Conservation (phyloP, 2,113 vertebrate genomes). For the Tylochromis polylepis region DNA sequence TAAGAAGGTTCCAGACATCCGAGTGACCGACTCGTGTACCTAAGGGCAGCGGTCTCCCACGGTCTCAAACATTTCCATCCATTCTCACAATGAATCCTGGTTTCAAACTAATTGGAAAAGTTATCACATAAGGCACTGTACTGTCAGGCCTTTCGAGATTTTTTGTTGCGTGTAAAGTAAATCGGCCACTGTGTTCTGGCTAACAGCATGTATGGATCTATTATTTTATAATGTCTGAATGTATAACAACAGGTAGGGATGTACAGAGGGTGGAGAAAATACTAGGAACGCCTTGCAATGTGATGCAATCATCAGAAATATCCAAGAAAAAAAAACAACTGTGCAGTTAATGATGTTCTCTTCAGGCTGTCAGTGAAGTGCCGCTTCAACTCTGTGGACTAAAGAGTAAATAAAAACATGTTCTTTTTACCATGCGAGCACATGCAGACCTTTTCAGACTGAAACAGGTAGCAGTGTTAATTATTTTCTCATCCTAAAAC, state of each 20-base stretch:
- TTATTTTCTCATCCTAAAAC: neutral
- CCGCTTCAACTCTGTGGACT: neutral
- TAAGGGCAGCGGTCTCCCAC: neutral
- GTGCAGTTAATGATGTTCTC: neutral
- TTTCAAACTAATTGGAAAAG: neutral
- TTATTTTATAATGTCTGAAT: neutral
- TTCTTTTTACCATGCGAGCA: neutral
- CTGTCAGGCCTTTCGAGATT: neutral
- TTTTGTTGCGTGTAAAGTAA: neutral
- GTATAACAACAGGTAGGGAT: neutral
- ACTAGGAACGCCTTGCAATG: neutral
- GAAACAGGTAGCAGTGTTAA: neutral
- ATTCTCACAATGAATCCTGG: neutral
- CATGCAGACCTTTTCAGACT: neutral
- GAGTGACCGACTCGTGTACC: neutral
- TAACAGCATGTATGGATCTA: neutral
- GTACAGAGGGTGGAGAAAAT: neutral
- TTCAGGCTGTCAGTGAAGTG: neutral
- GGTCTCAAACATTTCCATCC: neutral
- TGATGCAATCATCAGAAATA: slow-evolving; percentile 8
- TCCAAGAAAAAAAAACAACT: neutral
- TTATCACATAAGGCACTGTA: neutral
- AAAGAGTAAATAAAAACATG: neutral
- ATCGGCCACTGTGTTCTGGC: neutral
- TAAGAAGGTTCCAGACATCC: neutral